Conservation (phyloP, 2,113 vertebrate species). For the Lepisosteus oculatus region DNA sequence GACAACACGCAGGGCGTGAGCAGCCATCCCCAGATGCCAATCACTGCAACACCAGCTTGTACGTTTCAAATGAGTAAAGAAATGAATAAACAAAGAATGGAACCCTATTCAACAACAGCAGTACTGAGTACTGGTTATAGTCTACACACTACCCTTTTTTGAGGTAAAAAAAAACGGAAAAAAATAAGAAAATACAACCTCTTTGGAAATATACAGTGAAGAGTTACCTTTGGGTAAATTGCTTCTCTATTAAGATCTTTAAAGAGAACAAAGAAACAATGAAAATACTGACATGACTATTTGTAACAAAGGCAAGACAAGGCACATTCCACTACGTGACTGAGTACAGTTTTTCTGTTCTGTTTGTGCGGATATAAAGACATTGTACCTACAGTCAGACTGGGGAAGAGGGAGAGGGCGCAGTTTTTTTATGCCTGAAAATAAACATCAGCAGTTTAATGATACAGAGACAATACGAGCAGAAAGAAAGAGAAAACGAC, state of each 20-base stretch:
- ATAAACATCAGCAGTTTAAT: slow-evolving; percentile 86
- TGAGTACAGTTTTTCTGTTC: slow-evolving; percentile 40
- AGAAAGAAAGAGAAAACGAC: slow-evolving; percentile 51
- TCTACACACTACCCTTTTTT: too few relatives aligned
- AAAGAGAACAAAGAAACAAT: slow-evolving; percentile 54
- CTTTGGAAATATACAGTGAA: slow-evolving; percentile 32
- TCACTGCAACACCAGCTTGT: slow-evolving; percentile 31
- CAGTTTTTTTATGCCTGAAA: slow-evolving; percentile 87
- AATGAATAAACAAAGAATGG: too few relatives aligned
- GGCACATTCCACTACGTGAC: slow-evolving; percentile 44
- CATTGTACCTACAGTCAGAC: slow-evolving; percentile 91
- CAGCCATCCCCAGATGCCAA: slow-evolving; percentile 27
- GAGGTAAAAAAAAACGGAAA: too few relatives aligned
- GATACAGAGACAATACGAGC: slow-evolving; percentile 45
- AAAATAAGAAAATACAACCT: slow-evolving; percentile 27
- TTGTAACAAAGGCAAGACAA: slow-evolving; percentile 28
- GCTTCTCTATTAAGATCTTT: slow-evolving; percentile 47
- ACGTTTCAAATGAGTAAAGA: not conserved
- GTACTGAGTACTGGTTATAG: too few relatives aligned
- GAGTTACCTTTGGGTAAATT: slow-evolving; percentile 44
- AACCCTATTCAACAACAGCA: too few relatives aligned
- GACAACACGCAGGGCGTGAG: slow-evolving; percentile 57
- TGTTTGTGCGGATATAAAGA: slow-evolving; percentile 80
- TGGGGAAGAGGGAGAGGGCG: slow-evolving; percentile 78
- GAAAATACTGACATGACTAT: slow-evolving; percentile 39